These are phyloP conservation scores for Drosophila neocordata DNA, from an alignment of 1,140 invertebrate genomes.

Conservation along the genomic window DNA sequence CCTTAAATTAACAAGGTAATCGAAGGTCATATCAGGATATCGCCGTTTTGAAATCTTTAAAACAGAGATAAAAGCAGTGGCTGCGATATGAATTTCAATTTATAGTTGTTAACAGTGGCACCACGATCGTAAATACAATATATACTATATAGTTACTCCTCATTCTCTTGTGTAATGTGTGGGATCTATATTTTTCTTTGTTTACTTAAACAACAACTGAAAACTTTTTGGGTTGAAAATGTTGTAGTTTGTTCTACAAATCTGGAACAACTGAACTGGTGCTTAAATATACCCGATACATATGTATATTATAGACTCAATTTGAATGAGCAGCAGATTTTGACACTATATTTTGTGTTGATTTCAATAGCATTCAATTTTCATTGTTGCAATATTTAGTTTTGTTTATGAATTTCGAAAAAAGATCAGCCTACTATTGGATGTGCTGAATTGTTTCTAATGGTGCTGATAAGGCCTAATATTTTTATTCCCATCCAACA, in stretches of 20 bases:
- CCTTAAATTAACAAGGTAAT: not conserved
- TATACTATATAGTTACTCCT: not conserved
- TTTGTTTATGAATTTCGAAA: not conserved
- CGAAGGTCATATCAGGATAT: not conserved
- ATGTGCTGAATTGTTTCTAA: not conserved
- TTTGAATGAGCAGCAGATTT: not conserved
- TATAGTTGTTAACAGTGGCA: not conserved
- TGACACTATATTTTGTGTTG: not conserved
- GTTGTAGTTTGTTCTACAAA: not conserved
- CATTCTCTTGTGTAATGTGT: not conserved
- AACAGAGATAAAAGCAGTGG: not conserved
- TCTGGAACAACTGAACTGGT: not conserved
- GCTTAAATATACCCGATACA: not conserved
- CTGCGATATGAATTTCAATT: not conserved
- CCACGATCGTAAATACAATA: not conserved
- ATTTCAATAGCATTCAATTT: not conserved
- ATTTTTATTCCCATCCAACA: not conserved
- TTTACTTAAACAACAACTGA: not conserved
- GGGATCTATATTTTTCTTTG: too few relatives aligned
- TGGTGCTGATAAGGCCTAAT: constrained; percentile 9
- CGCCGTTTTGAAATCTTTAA: not conserved
- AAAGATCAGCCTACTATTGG: not conserved
- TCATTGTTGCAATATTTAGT: not conserved
- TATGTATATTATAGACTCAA: not conserved
- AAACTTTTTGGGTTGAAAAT: not conserved